These are phyloP conservation scores for Ornithorhynchus anatinus DNA, from an alignment of 2,113 vertebrate species.

Conservation along the genomic window DNA sequence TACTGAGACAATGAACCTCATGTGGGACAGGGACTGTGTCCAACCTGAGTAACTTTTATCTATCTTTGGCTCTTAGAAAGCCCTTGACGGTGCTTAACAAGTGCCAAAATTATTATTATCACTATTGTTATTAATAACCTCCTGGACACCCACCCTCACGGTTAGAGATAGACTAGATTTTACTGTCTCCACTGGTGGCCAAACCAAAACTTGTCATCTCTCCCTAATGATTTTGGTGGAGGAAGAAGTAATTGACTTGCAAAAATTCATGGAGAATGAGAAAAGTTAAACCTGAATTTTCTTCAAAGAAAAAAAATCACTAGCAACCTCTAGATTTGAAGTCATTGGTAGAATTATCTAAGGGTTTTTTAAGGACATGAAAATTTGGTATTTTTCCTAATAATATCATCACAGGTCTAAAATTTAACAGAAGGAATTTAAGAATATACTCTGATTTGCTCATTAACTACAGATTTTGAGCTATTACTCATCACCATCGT, in stretches of 20 bases:
- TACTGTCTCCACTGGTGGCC: too few relatives aligned
- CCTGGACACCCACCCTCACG: too few relatives aligned
- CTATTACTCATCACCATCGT: slow-evolving; percentile 5
- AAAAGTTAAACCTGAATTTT: slow-evolving; percentile 10
- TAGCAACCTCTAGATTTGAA: too few relatives aligned
- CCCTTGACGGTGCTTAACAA: too few relatives aligned
- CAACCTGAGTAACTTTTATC: too few relatives aligned
- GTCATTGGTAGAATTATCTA: neutral
- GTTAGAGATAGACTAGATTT: too few relatives aligned
- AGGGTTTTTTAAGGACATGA: slow-evolving; percentile 1
- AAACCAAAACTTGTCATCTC: neutral
- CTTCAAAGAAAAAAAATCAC: neutral
- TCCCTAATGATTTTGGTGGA: neutral
- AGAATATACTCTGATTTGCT: neutral
- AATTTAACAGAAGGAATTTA: neutral
- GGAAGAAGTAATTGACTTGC: neutral
- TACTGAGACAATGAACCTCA: too few relatives aligned
- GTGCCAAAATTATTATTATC: too few relatives aligned
- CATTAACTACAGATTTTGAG: neutral
- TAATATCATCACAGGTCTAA: neutral
- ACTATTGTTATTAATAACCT: too few relatives aligned
- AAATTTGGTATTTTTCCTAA: neutral
- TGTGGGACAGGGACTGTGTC: too few relatives aligned
- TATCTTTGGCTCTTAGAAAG: too few relatives aligned
- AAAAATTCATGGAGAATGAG: slow-evolving; percentile 5